phyloP scores from a whole-genome alignment of 1,140 invertebrate species.

The Cotesia vestalis region DNA sequence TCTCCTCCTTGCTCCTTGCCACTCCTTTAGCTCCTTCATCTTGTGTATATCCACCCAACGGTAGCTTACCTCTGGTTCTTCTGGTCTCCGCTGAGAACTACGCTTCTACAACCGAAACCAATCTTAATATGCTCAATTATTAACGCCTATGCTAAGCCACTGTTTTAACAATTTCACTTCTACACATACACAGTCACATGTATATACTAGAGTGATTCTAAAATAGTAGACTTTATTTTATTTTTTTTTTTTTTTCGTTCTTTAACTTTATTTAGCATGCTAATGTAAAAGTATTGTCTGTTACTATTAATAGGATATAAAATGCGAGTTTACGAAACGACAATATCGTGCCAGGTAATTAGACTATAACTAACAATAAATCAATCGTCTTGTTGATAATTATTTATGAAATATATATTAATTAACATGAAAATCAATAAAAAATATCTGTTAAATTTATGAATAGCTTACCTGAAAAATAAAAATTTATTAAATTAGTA shows the following conservation, averaged over 20 bases:
- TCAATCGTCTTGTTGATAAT: slow-evolving; percentile 2
- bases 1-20: neutral
- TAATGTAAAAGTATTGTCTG: slow-evolving; percentile 18
- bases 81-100: slow-evolving; percentile 15
- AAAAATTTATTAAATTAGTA: too few species aligned
- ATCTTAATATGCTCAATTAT: slow-evolving; percentile 61
- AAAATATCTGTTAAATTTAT: neutral
- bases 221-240: neutral
- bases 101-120: slow-evolving; percentile 48
- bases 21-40: slow-evolving; percentile 25
- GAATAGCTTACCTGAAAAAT: too few species aligned
- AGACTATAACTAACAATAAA: slow-evolving; percentile 16
- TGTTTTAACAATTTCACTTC: too few species aligned
- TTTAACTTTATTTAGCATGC: neutral
- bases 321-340: slow-evolving; percentile 24
- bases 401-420: neutral
- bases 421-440: neutral
- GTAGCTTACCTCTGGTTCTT: slow-evolving; percentile 26
- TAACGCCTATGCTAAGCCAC: slow-evolving; percentile 50
- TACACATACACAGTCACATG: neutral
- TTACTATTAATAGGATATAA: slow-evolving; percentile 22
- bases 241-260: neutral
- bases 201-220: neutral
- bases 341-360: slow-evolving; percentile 20
- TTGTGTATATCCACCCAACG: neutral